phyloP scores from a whole-genome alignment of 2,888 invertebrate species.

The Cordilura impudica region DNA sequence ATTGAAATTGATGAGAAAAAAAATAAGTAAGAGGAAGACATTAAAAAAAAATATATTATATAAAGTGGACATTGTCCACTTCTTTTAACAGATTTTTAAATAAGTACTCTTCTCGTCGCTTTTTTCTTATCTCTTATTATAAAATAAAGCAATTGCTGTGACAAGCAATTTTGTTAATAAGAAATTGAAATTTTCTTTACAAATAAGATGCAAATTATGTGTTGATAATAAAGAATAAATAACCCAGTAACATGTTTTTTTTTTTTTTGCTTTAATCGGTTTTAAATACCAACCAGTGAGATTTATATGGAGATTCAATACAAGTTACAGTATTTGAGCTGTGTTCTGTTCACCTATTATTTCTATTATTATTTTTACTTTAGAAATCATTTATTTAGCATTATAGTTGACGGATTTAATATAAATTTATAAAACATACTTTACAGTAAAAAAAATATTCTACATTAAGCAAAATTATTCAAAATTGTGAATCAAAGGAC shows the following conservation, averaged over 20 bases:
- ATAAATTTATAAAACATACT: too few species aligned
- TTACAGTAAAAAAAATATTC: too few species aligned
- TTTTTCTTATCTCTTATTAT: neutral
- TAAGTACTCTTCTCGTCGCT: slow-evolving; percentile 32
- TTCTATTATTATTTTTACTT: too few species aligned
- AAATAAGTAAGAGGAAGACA: neutral
- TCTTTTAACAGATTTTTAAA: slow-evolving; percentile 22
- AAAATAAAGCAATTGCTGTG: slow-evolving; percentile 55
- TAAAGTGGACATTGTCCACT: slow-evolving; percentile 53
- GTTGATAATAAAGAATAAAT: neutral
- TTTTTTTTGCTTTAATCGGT: too few species aligned
- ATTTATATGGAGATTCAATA: too few species aligned
- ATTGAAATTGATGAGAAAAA: slow-evolving; percentile 39
- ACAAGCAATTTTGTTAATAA: slow-evolving; percentile 62
- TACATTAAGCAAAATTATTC: too few species aligned
- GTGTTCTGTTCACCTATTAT: too few species aligned
- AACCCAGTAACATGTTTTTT: neutral
- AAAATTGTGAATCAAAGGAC: too few species aligned
- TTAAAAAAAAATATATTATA: neutral
- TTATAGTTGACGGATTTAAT: too few species aligned
- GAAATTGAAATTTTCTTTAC: slow-evolving; percentile 50
- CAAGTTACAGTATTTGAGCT: too few species aligned
- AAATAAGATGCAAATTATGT: slow-evolving; percentile 1
- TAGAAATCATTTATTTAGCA: too few species aligned
- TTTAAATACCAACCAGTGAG: too few species aligned